Conservation (phyloP, 1,140 invertebrate genomes). For the Eumaeus atala region DNA sequence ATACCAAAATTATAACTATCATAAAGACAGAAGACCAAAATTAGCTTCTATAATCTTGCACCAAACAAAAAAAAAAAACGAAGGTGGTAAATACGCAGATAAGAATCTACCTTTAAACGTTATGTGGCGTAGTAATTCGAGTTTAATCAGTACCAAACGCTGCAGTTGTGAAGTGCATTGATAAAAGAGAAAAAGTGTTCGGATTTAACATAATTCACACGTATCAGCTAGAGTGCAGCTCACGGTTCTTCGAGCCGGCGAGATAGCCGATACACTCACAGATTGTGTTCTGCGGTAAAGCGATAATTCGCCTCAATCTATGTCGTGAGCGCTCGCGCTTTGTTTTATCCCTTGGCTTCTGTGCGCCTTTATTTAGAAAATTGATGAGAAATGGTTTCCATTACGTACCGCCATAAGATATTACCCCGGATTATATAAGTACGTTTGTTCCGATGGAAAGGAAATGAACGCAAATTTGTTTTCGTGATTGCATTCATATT, state of each 20-base stretch:
- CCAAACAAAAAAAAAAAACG: background rate
- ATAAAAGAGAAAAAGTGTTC: conserved; percentile 63
- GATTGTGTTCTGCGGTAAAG: conserved; percentile 73
- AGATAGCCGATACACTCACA: conserved; percentile 41
- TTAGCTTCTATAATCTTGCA: too few species aligned
- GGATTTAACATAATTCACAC: conserved; percentile 68
- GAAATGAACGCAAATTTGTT: conserved; percentile 73
- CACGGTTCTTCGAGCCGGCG: conserved; percentile 33
- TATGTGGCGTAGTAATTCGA: conserved; percentile 29
- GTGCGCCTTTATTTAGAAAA: conserved; percentile 74
- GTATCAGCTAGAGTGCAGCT: conserved; percentile 50
- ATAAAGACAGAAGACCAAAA: too few species aligned
- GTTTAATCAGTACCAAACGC: conserved; percentile 56
- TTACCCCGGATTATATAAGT: conserved; percentile 45
- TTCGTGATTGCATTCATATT: conserved; percentile 69
- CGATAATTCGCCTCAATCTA: conserved; percentile 74
- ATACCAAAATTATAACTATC: too few species aligned
- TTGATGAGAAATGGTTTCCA: conserved; percentile 74
- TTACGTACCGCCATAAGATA: conserved; percentile 68
- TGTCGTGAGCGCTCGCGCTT: conserved; percentile 70
- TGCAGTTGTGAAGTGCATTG: conserved; percentile 60
- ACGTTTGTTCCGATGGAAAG: conserved; percentile 56
- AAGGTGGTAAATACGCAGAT: conserved; percentile 38
- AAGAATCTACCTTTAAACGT: conserved; percentile 39
- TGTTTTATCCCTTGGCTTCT: conserved; percentile 71